These are phyloP conservation scores for Peromyscus attwateri DNA, from an alignment of 2,797 vertebrate species.

Conservation along the genomic window DNA sequence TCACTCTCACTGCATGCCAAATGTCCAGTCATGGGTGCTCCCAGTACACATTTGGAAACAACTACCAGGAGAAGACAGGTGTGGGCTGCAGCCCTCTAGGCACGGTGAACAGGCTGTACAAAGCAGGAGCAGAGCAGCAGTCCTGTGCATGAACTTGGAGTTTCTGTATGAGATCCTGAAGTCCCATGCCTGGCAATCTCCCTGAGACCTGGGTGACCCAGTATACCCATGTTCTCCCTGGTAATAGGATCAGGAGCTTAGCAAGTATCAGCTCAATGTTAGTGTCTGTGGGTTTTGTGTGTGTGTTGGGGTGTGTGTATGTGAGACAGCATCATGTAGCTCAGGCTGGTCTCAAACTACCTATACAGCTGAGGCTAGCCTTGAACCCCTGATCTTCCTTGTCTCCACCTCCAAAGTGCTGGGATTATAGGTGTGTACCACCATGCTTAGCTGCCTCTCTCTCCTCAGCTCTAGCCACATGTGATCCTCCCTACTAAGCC, in stretches of 20 bases:
- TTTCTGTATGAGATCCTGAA: background rate
- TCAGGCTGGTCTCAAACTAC: background rate
- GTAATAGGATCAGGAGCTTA: rapidly evolving
- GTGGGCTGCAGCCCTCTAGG: background rate
- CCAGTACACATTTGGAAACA: background rate
- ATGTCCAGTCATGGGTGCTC: background rate
- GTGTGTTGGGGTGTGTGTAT: background rate
- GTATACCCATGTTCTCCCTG: background rate
- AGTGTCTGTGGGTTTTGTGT: background rate
- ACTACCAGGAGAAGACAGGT: background rate
- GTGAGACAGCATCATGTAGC: background rate
- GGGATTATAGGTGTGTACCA: background rate
- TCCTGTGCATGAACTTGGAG: background rate
- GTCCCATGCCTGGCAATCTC: background rate
- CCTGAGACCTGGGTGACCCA: too few species aligned
- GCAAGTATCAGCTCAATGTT: background rate
- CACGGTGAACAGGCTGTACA: background rate
- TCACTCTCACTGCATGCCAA: background rate
- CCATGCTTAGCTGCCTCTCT: background rate
- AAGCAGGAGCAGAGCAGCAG: background rate
- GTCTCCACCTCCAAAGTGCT: background rate
- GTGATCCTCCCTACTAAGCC: background rate
- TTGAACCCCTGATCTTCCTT: background rate
- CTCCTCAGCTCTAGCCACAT: background rate
- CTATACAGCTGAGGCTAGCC: background rate